phyloP scores from a whole-genome alignment of 2,113 vertebrate species.

The Dromas ardeola region DNA sequence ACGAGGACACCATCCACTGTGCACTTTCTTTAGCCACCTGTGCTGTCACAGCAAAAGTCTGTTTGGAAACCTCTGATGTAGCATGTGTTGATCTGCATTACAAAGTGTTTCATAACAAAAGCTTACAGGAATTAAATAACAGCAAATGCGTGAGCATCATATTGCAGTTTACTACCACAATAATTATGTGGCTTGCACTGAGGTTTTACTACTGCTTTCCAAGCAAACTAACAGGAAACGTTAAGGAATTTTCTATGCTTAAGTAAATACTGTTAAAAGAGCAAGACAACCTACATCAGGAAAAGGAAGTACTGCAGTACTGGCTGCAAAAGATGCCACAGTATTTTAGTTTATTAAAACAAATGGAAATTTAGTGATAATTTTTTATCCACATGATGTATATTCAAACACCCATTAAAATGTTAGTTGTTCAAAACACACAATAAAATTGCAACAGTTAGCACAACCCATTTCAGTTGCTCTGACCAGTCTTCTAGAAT shows the following conservation, averaged over 20 bases:
- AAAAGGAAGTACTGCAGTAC: neutral
- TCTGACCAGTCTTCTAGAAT: neutral
- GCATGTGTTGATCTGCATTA: neutral
- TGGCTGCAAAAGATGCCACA: neutral
- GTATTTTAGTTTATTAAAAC: neutral
- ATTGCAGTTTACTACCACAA: neutral
- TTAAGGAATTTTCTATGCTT: neutral
- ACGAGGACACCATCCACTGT: neutral
- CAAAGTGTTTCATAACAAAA: neutral
- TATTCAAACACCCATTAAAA: neutral
- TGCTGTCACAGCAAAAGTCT: neutral
- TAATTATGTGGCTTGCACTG: neutral
- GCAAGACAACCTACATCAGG: neutral
- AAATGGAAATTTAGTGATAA: neutral
- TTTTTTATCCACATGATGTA: neutral
- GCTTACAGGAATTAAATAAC: neutral
- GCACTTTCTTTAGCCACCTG: neutral
- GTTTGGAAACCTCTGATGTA: neutral
- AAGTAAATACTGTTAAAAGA: neutral
- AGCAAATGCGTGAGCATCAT: neutral
- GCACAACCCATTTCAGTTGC: neutral
- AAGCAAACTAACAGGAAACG: neutral
- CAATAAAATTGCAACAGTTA: neutral
- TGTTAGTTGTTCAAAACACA: neutral
- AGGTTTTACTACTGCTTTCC: slow-evolving; percentile 1